Evolutionary conservation across 2,113 vertebrate species (phyloP).

Genomic region (Suricata suricatta): DNA sequence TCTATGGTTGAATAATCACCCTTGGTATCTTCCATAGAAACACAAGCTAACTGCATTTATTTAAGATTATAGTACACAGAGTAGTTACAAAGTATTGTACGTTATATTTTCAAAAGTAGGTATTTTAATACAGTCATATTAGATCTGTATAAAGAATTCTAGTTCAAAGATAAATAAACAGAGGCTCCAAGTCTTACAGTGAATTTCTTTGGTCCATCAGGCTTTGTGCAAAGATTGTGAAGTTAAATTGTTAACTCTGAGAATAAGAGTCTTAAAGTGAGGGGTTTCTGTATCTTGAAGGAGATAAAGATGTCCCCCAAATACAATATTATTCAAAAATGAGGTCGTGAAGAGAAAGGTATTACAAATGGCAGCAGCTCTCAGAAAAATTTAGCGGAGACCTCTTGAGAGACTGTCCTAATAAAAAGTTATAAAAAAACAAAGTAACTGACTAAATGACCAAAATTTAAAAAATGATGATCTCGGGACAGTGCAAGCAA

Average conservation of each 20-base stretch:
- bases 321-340: not conserved
- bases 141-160: not conserved
- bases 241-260: constrained; percentile 11
- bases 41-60: not conserved
- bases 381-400: not conserved
- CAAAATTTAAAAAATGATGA: not conserved
- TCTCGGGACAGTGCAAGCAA: not conserved
- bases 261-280: not conserved
- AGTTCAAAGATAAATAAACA: constrained; percentile 29
- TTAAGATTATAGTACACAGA: not conserved
- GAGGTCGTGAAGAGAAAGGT: not conserved
- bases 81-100: not conserved
- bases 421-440: not conserved
- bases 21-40: not conserved
- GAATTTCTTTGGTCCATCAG: constrained; percentile 21
- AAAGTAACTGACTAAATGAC: not conserved
- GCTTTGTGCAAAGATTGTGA: constrained; percentile 35
- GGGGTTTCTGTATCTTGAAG: not conserved
- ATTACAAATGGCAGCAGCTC: not conserved
- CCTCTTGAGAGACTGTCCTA: not conserved
- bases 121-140: constrained; percentile 17
- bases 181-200: not conserved
- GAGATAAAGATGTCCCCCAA: not conserved
- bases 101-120: constrained; percentile 25
- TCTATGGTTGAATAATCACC: not conserved